Conservation (phyloP, 2,113 vertebrate genomes). For the Phyllostomus hastatus region DNA sequence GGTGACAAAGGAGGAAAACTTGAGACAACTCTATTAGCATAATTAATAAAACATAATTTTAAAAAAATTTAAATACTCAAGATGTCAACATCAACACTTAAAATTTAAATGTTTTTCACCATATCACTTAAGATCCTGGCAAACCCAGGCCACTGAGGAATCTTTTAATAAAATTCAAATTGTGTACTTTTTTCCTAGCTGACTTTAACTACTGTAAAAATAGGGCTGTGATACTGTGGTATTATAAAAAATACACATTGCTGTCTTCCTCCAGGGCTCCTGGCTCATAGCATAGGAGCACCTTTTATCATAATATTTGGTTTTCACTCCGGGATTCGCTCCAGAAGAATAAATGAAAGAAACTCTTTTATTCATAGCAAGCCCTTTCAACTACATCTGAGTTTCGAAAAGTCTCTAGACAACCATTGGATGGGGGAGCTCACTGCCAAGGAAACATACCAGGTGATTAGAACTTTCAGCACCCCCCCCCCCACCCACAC, state of each 20-base stretch:
- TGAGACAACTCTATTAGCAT: no score
- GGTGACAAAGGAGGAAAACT: no score
- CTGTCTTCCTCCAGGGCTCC: background rate
- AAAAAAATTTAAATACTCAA: background rate
- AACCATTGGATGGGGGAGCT: background rate
- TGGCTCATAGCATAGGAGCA: background rate
- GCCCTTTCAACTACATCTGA: background rate
- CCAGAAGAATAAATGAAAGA: background rate
- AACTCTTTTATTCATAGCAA: background rate
- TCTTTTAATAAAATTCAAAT: background rate
- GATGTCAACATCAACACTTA: slow-evolving; percentile 23
- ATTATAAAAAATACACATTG: background rate
- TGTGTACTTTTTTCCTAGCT: background rate
- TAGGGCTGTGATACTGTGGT: background rate
- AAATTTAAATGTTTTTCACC: slow-evolving; percentile 16
- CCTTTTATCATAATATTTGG: background rate
- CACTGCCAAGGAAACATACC: background rate
- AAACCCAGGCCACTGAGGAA: background rate
- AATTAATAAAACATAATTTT: no score
- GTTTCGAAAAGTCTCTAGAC: background rate
- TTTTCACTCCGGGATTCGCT: background rate
- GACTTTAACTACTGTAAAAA: background rate
- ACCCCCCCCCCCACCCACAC: background rate
- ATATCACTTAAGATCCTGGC: background rate
- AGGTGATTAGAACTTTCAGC: background rate